Evolutionary conservation across 2,888 invertebrate species (phyloP), one percentile per base, ranked within the genome.

Genomic region (Yponomeuta malinellus): DNA sequence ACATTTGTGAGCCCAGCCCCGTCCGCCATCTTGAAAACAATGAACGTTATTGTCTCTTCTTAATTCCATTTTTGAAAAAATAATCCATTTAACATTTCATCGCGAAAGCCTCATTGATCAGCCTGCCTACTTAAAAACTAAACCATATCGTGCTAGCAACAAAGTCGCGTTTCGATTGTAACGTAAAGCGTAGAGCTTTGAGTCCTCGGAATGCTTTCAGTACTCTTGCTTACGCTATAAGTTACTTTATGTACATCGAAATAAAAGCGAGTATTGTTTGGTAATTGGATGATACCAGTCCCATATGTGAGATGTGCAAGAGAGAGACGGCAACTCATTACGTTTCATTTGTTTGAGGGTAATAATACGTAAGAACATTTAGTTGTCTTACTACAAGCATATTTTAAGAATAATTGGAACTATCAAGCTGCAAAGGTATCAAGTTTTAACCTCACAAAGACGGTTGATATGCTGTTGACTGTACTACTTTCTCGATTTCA

Each of bases 51-150:
- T 92, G 90, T 92, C 90, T 90, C 88, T 89, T 87, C 89, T 89
- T 90, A 90, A 91, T 91, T 89, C 90, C 90, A 90, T 92, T 91
- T 92, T 91, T 90, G 87, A 90, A 90, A 92, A 91, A 92, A 90
- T 89, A 90, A 90, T 91, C 89, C 90, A 89, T 89, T 90, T 89
- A 88, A 88, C 87, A 87, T 90, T 90, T 90, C 86, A 89, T 89
- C 86, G 84, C 84, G 83, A 86, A 83, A 82, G 85, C 79, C 82
- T 86, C 87, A 86, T 87, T 89, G 86, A 88, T 87, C 77, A 77
- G 74, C 70, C 72, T 37, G 59, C 67, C 52, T 75, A 72, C 75
- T 66, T 72, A 66, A 86, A 75, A 79, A 74, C 78, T 12, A 73
- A 77, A 77, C 78, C 77, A 80, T 88, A 80, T 68, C 0, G 0